A percentile compares a stretch with the other conserved stretches of the same genome.
Conservation (phyloP, 2,888 invertebrate species). For the Strigamia transsilvanica region DNA sequence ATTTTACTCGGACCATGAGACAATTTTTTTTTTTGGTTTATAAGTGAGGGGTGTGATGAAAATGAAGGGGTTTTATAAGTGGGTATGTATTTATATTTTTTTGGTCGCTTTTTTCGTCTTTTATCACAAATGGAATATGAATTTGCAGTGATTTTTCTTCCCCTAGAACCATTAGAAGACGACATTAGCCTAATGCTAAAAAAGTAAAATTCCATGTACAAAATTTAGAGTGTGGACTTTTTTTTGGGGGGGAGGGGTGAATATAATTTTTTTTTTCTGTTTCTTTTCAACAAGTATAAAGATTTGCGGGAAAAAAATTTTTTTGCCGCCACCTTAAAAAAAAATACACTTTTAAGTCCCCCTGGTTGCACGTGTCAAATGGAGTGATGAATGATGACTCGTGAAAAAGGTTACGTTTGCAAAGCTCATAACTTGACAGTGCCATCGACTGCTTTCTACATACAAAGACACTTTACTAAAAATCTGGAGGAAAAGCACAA, state of each 20-base stretch:
- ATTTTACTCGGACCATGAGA: neutral
- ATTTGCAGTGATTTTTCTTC: slow-evolving; percentile 46
- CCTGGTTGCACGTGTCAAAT: slow-evolving; percentile 51
- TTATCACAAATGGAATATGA: slow-evolving; percentile 41
- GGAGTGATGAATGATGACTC: slow-evolving; percentile 54
- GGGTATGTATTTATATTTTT: neutral
- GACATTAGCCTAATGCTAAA: slow-evolving; percentile 53
- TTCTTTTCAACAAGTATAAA: slow-evolving; percentile 8
- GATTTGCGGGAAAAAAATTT: slow-evolving; percentile 22
- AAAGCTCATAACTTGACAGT: slow-evolving; percentile 55
- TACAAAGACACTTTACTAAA: slow-evolving; percentile 53
- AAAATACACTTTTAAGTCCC: neutral
- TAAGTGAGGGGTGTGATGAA: neutral
- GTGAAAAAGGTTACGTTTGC: slow-evolving; percentile 54
- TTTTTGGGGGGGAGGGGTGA: slow-evolving; percentile 6
- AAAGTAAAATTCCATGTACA: slow-evolving; percentile 52
- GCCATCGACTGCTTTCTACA: slow-evolving; percentile 38
- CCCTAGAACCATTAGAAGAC: slow-evolving; percentile 33
- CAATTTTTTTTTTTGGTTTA: neutral
- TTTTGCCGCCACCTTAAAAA: neutral
- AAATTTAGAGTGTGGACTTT: slow-evolving; percentile 17
- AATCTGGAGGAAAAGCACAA: neutral
- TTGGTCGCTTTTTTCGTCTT: neutral
- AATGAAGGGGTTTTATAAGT: slow-evolving; percentile 10
- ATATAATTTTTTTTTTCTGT: neutral